These are phyloP conservation scores for Passer domesticus DNA, from an alignment of 2,113 vertebrate genomes.

Conservation along the genomic window DNA sequence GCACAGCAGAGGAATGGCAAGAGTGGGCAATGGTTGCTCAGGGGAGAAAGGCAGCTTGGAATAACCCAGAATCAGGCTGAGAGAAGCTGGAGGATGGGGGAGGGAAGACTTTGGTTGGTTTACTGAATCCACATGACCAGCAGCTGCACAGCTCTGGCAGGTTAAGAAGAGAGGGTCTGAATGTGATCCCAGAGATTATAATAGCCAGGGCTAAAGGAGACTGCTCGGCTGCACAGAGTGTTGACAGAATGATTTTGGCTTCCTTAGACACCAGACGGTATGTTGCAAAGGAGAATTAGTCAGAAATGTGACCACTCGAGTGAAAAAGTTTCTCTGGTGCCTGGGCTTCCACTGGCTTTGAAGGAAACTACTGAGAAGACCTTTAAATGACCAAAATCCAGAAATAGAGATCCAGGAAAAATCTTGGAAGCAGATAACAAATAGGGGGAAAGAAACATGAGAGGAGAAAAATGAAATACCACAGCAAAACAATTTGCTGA, in stretches of 20 bases:
- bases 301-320: background rate
- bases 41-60: background rate
- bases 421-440: background rate
- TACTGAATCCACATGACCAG: background rate
- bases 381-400: background rate
- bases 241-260: constrained; percentile 2
- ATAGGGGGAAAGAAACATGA: background rate
- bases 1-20: background rate
- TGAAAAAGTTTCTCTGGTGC: background rate
- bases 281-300: background rate
- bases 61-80: background rate
- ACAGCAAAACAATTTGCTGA: background rate
- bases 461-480: background rate
- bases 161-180: background rate
- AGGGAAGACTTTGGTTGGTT: background rate
- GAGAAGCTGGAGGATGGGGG: background rate
- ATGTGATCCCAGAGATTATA: background rate
- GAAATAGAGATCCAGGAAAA: background rate
- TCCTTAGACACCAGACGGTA: background rate
- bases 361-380: background rate
- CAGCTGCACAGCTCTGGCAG: background rate
- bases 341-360: background rate
- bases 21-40: background rate
- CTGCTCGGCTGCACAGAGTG: background rate
- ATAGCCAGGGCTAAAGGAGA: background rate